Base-by-base conservation (phyloP, 2,113 vertebrate genomes). In the Eulacestoma nigropectus region DNA sequence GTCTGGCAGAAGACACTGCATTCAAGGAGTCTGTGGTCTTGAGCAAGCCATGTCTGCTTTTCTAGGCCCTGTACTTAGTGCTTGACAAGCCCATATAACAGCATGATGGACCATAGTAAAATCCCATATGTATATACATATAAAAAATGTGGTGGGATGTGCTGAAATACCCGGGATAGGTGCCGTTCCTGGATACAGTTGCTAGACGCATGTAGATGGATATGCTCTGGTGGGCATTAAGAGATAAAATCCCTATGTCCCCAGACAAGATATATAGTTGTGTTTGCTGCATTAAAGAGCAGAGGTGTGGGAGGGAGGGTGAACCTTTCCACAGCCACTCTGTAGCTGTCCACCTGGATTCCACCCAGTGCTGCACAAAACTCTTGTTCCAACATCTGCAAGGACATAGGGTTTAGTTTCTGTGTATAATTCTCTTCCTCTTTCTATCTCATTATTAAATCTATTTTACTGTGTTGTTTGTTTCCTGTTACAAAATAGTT, bases 241-340 rank as follows among this genome's bases (percentile, higher is more conserved):
- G 33, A 32, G 27, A 44, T 16, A 82, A 81, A 52, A 69, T 46
- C 41, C 44, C 49, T 35, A 0, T 12, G 13, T 52, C 8, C 33
- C 11, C 32, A 82, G 44, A 68, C 9, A 49, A 44, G 46, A 74
- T 26, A 12, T 19, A 25, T 16, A 7, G 10, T 13, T 52, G 20
- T 56, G 23, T 35, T 85, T 47, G 37, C 29, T 60, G 5, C 8
- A 23, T 29, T 52, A 49, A 68, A 65, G 7, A 85, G 35, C 22
- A 60, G 41, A 32, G 21, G 3, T 16, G 1, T 3, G 30, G 26
- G 4, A 17, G 7, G 5, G 23, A 64, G 6, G 10, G 4, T 39
- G 42, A 87, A 30, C 21, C 10, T 59, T 30, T 18, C 37, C 42
- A 44, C 14, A 30, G 18, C 13, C 9, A 3, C 0, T 0, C 8